Conservation (phyloP, 2,888 invertebrate genomes). For the Drymonia ruficornis region DNA sequence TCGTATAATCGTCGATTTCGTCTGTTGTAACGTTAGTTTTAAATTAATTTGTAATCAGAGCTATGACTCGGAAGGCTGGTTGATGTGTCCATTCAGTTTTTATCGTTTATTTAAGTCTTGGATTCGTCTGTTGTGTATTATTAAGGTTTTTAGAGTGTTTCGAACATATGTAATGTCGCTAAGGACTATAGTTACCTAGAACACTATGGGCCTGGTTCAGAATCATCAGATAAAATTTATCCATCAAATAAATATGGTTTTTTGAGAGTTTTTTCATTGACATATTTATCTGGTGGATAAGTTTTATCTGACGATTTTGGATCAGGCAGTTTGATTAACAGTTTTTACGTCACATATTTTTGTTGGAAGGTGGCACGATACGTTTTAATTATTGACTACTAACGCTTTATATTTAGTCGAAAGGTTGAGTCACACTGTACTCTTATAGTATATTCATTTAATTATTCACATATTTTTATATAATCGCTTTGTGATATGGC, state of each 20-base stretch:
- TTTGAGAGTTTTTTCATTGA: too few relatives aligned
- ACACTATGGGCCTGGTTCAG: too few relatives aligned
- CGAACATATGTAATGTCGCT: conserved; percentile 26
- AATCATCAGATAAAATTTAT: too few relatives aligned
- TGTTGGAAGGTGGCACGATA: conserved; percentile 25
- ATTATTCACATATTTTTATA: conserved; percentile 65
- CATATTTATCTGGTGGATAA: too few relatives aligned
- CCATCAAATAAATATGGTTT: too few relatives aligned
- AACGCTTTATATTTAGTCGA: conserved; percentile 30
- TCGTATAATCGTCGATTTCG: conserved; percentile 43
- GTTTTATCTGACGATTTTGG: too few relatives aligned
- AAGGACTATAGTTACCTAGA: conserved; percentile 37
- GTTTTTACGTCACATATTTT: conserved; percentile 15
- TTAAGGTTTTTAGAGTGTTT: conserved; percentile 27
- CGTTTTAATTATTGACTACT: conserved; percentile 27
- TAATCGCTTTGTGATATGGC: conserved; percentile 74
- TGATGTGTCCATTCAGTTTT: conserved; percentile 72
- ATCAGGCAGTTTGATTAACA: too few relatives aligned
- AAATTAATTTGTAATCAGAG: conserved; percentile 65
- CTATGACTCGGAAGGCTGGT: conserved; percentile 74
- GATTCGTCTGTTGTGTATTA: conserved; percentile 37
- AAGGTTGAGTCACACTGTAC: conserved; percentile 28
- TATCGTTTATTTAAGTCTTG: conserved; percentile 35
- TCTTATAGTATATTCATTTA: conserved; percentile 58
- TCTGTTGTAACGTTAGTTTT: conserved; percentile 60